A percentile compares a stretch with the other conserved stretches of the same genome.
Evolutionary conservation across 2,888 invertebrate species (phyloP).

Genomic region (Antitype chi): DNA sequence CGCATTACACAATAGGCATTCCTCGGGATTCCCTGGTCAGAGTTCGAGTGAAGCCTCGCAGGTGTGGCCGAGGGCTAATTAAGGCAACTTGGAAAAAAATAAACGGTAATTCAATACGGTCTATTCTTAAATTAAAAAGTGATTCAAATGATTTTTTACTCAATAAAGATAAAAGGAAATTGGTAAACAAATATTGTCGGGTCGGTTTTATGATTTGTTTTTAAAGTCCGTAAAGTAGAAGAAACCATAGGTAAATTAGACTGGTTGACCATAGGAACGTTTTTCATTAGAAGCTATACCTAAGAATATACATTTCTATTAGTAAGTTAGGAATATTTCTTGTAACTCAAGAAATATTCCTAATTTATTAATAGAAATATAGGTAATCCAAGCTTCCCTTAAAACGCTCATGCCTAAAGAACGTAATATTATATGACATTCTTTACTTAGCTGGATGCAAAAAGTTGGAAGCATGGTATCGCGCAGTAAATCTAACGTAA

Average conservation of each 20-base stretch:
- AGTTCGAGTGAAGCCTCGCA: constrained; percentile 85
- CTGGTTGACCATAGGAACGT: constrained; percentile 5
- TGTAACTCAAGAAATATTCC: no score
- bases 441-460: not conserved
- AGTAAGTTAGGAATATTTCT: not conserved
- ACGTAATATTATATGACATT: not conserved
- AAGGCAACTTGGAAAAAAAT: constrained; percentile 73
- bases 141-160: constrained; percentile 38
- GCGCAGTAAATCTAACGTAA: constrained; percentile 58
- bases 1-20: constrained; percentile 84
- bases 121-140: constrained; percentile 52
- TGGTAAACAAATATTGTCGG: constrained; percentile 16
- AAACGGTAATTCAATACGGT: constrained; percentile 73
- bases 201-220: constrained; percentile 23
- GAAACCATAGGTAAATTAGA: constrained; percentile 20
- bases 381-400: not conserved
- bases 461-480: constrained; percentile 22
- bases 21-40: constrained; percentile 85
- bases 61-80: constrained; percentile 84
- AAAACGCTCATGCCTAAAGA: not conserved
- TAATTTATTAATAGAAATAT: no score
- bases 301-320: not conserved
- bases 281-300: not conserved
- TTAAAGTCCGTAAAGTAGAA: not conserved
- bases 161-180: constrained; percentile 18